Evolutionary conservation across 2,888 invertebrate species (phyloP).

Genomic region (Pyrrhosoma nymphula): DNA sequence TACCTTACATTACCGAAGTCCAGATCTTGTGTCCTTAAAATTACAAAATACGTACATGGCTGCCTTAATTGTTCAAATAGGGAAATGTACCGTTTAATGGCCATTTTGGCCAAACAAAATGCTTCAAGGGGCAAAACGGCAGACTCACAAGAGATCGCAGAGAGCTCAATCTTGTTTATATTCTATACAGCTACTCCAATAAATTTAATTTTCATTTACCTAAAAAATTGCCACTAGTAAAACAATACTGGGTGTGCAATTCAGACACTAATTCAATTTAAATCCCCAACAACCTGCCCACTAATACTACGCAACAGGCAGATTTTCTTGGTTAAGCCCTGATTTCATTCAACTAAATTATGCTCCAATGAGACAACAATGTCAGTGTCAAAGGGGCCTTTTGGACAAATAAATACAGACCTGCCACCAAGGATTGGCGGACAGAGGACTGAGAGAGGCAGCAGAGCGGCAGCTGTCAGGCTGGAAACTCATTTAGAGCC

Average conservation of each 20-base stretch:
- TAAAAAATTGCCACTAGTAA: slow-evolving; percentile 11
- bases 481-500: slow-evolving; percentile 71
- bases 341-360: slow-evolving; percentile 25
- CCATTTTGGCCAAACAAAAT: slow-evolving; percentile 24
- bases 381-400: slow-evolving; percentile 49
- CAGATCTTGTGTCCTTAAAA: slow-evolving; percentile 61
- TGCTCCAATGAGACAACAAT: background rate
- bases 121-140: slow-evolving; percentile 35
- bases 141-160: slow-evolving; percentile 58
- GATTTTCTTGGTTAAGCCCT: slow-evolving; percentile 28
- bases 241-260: slow-evolving; percentile 33
- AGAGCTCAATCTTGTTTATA: slow-evolving; percentile 44
- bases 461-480: slow-evolving; percentile 68
- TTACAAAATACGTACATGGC: slow-evolving; percentile 51
- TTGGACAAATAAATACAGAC: slow-evolving; percentile 63
- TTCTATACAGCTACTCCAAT: slow-evolving; percentile 47
- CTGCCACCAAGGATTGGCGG: slow-evolving; percentile 66
- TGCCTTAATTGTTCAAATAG: slow-evolving; percentile 48
- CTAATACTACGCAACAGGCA: slow-evolving; percentile 60
- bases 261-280: slow-evolving; percentile 26
- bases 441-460: slow-evolving; percentile 65
- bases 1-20: slow-evolving; percentile 27
- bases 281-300: slow-evolving; percentile 55
- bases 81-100: slow-evolving; percentile 37
- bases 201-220: slow-evolving; percentile 11